phyloP scores from a whole-genome alignment of 37 sponge, comb jelly and placozoan genomes.

The Corticium candelabrum region DNA sequence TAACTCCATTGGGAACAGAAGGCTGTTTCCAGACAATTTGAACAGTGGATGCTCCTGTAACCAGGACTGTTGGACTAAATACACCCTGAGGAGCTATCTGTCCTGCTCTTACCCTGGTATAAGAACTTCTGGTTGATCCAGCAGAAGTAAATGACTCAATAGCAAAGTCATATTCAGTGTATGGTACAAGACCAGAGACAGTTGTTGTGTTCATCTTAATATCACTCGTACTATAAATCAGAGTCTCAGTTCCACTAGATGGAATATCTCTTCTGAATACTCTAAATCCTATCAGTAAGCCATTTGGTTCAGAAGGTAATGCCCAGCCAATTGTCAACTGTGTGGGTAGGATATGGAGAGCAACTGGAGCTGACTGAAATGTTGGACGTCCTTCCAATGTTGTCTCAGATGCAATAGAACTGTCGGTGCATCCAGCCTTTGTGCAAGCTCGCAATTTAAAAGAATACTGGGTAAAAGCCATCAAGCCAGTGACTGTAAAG shows the following conservation, averaged over 20 bases:
- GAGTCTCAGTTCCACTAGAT: not conserved
- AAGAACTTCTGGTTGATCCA: constrained; percentile 38
- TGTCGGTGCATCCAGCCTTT: not conserved
- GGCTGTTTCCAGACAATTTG: not conserved
- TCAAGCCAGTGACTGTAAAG: not conserved
- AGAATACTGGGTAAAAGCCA: not conserved
- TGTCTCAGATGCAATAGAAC: not conserved
- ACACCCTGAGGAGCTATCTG: constrained; percentile 20
- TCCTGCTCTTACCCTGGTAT: constrained; percentile 12
- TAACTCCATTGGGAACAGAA: constrained; percentile 53
- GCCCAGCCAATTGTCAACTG: not conserved
- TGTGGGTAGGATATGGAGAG: not conserved
- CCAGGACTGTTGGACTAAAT: not conserved
- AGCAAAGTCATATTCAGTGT: constrained; percentile 48
- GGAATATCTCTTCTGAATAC: not conserved
- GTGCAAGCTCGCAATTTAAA: not conserved
- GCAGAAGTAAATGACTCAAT: constrained; percentile 57
- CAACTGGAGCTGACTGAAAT: not conserved
- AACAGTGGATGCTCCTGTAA: not conserved
- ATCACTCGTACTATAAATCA: not conserved
- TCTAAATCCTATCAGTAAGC: not conserved
- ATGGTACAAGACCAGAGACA: constrained; percentile 45
- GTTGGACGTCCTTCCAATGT: not conserved
- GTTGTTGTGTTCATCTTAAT: not conserved
- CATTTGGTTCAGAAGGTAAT: not conserved